Evolutionary conservation across 2,888 invertebrate genomes (phyloP).

Genomic region (Tubulanus polymorphus): DNA sequence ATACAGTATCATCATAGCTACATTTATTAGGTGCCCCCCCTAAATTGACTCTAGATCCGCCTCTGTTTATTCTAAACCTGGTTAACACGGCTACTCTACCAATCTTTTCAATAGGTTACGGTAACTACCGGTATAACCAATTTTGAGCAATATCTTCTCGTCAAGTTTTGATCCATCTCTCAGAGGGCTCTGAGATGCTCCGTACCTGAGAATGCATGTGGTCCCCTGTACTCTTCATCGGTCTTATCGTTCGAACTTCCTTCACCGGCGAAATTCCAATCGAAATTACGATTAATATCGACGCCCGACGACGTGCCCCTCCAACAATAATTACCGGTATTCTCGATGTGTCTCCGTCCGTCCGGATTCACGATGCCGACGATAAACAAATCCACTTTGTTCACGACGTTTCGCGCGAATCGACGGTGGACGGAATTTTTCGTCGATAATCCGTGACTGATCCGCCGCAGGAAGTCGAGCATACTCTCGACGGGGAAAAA

Average conservation of each 20-base stretch:
- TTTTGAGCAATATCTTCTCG: too few species aligned
- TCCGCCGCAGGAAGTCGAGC: constrained; percentile 32
- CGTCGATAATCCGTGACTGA: constrained; percentile 27
- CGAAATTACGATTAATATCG: constrained; percentile 49
- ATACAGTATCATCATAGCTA: too few species aligned
- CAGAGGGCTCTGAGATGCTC: too few species aligned
- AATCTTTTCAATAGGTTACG: too few species aligned
- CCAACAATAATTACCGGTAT: constrained; percentile 45
- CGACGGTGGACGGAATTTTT: constrained; percentile 14
- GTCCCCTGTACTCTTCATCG: constrained; percentile 48
- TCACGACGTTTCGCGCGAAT: constrained; percentile 27
- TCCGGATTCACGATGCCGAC: constrained; percentile 47
- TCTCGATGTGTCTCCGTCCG: constrained; percentile 38
- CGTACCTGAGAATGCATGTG: constrained; percentile 39
- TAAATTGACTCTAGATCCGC: too few species aligned
- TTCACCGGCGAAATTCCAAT: constrained; percentile 46
- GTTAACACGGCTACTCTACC: too few species aligned
- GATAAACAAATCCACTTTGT: constrained; percentile 37
- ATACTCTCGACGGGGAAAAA: constrained; percentile 46
- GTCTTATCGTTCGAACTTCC: constrained; percentile 36
- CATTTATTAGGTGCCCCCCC: too few species aligned
- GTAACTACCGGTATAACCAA: too few species aligned
- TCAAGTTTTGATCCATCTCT: too few species aligned
- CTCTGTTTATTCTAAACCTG: too few species aligned
- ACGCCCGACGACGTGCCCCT: constrained; percentile 46